Evolutionary conservation across 2,113 vertebrate species (phyloP), one percentile per base, ranked within the genome.

Genomic region (Erinaceus europaeus): DNA sequence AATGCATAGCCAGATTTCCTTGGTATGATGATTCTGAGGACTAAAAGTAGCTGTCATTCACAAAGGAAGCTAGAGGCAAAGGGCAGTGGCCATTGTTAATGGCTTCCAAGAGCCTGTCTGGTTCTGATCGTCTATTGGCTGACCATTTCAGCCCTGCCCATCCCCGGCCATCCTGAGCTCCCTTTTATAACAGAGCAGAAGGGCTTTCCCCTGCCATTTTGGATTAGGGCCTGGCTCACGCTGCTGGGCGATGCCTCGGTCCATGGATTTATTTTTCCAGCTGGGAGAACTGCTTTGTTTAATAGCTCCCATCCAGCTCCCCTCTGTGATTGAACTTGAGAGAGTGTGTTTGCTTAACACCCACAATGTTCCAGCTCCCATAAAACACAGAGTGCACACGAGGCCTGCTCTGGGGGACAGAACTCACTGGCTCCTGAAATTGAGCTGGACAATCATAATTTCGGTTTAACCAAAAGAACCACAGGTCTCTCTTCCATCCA

Each of bases 321-420:
- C 44, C 25, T 62, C 77, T 5, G 0, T 59, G 57, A 93, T 20
- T 93, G 89, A 84, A 92, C 91, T 72, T 74, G 87, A 94, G 46
- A 77, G 82, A 44, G 50, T 9, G 10, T 88, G 61, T 94, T 90
- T 89, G 88, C 85, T 75, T 79, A 93, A 87, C 77, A 75, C 74
- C 68, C 94, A 27, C 92, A 67, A 40, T 1, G 32, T 65, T 81
- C 84, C 65, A 71, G 74, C 68, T 53, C 59, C 86, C 84, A 34
- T 55, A 38, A 81, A 94, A 40, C 82, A 27, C 32, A 52, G 69
- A 59, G 3, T 15, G 34, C 27, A 34, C 48, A 21, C 1, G 6
- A 25, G 32, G 84, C 46, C 64, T 18, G 32, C 29, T 14, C 42
- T 6, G 46, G 62, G 65, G 27, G 34, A 32, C 55, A 7, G 9